These are phyloP conservation scores for Hormaphis cornu DNA, from an alignment of 1,140 invertebrate species.

Conservation along the genomic window DNA sequence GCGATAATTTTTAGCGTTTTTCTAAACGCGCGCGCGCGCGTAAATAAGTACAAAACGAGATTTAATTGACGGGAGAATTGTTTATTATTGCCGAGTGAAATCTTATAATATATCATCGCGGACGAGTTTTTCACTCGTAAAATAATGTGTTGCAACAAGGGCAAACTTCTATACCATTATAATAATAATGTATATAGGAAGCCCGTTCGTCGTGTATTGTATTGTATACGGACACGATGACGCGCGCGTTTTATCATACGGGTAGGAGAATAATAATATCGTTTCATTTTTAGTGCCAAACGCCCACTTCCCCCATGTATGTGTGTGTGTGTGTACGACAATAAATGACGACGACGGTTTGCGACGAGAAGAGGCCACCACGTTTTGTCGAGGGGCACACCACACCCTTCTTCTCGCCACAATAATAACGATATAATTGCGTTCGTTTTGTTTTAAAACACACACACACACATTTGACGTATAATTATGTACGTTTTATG, in stretches of 20 bases:
- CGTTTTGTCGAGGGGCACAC: slow-evolving; percentile 23
- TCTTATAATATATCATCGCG: too few species aligned
- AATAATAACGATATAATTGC: too few species aligned
- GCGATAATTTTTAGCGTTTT: slow-evolving; percentile 1
- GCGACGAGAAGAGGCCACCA: slow-evolving; percentile 5
- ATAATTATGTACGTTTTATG: too few species aligned
- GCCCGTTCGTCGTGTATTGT: slow-evolving; percentile 5
- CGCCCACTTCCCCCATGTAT: slow-evolving; percentile 28
- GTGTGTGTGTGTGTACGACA: background rate
- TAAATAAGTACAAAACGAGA: background rate
- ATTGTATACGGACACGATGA: background rate
- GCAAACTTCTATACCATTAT: too few species aligned
- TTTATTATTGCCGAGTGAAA: slow-evolving; percentile 6
- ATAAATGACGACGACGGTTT: background rate
- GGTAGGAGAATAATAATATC: slow-evolving; percentile 30
- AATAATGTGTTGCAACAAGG: slow-evolving; percentile 10
- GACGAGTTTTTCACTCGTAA: background rate
- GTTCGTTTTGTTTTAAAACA: too few species aligned
- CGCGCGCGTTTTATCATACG: slow-evolving; percentile 18
- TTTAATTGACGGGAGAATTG: slow-evolving; percentile 19
- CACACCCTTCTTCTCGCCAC: slow-evolving; percentile 28
- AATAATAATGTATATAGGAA: too few species aligned
- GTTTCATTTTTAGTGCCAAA: slow-evolving; percentile 31
- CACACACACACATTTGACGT: too few species aligned
- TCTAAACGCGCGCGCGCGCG: too few species aligned